Base-by-base conservation (phyloP, 1,140 invertebrate genomes). In the Mya arenaria region DNA sequence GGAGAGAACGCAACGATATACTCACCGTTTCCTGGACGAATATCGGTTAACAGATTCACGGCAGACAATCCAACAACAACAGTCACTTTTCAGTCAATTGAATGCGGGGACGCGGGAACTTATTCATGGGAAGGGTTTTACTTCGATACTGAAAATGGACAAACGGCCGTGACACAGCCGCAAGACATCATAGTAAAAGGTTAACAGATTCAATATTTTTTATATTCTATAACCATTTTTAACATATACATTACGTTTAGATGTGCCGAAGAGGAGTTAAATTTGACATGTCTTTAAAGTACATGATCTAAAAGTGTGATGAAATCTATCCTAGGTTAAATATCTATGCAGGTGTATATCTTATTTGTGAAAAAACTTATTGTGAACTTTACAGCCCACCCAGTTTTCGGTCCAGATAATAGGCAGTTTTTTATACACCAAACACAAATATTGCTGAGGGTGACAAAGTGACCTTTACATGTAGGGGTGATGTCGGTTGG, bases 41-140 rank as follows among this genome's bases (percentile, higher is more conserved):
- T 56, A 25, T 23, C 25, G 23, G 32, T 41, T 15, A 74, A 52
- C 2, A 41, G 34, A 10, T 56, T 56, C 58, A 74, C 56, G 3
- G 52, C 10, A 4, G 32, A 60, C 37, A 37, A 30, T 58, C 23
- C 8, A 58, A 39, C 52, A 39, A 28, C 56, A 36, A 36, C 30
- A 25, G 13, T 71, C n/a, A 34, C 36, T 25, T 74, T 74, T 48
- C 36, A 37, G 37, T 8, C 30, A 41, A 74, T 74, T 30, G 52
- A 39, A 19, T 74, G 71, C 41, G 56, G 60, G 58, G 71, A 74
- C 30, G 32, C 58, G 60, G 71, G 23, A 6, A 37, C 4, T 23
- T 74, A 74, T 28, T 32, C 17, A n/a, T 74, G 71, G 52, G n/a
- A 39, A 6, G 71, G 52, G 6, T 34, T 32, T 2, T 73, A 56